Conservation (phyloP, 30 jellyfish, hydroid and myxozoan species). For the Sanderia malayensis region DNA sequence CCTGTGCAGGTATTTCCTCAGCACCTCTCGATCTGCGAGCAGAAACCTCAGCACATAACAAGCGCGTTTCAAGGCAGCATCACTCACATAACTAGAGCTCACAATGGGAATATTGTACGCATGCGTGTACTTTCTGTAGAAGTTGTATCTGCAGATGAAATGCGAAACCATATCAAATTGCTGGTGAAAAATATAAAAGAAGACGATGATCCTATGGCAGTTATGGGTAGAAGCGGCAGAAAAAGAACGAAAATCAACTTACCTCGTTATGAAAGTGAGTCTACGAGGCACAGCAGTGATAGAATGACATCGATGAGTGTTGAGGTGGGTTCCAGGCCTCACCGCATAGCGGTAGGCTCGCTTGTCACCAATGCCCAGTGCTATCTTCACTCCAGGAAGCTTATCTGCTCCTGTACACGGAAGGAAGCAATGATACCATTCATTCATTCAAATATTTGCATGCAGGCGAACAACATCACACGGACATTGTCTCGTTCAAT, state of each 20-base stretch:
- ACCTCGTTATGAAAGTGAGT: conserved; percentile 62
- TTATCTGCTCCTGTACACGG: not conserved
- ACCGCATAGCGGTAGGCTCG: conserved; percentile 9
- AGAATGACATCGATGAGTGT: conserved; percentile 35
- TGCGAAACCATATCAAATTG: not conserved
- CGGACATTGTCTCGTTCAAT: too few species aligned
- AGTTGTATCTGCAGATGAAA: conserved; percentile 54
- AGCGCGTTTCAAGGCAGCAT: conserved; percentile 85
- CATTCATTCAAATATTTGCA: too few species aligned
- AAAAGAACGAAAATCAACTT: not conserved
- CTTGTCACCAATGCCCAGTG: not conserved
- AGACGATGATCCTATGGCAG: not conserved
- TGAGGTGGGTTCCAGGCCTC: conserved; percentile 48
- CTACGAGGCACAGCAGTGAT: conserved; percentile 58
- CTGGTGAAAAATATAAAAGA: not conserved
- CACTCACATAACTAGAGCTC: conserved; percentile 50
- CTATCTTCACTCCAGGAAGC: not conserved
- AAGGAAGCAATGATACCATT: too few species aligned
- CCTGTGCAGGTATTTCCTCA: conserved; percentile 61
- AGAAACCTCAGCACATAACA: conserved; percentile 75
- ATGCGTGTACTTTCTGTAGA: conserved; percentile 78
- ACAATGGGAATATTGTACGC: conserved; percentile 82
- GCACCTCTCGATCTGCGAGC: conserved; percentile 63
- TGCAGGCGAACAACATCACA: too few species aligned
- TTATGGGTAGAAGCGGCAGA: not conserved